Evolutionary conservation across 2,113 vertebrate species (phyloP).

Genomic region (Actenoides lindsayi): DNA sequence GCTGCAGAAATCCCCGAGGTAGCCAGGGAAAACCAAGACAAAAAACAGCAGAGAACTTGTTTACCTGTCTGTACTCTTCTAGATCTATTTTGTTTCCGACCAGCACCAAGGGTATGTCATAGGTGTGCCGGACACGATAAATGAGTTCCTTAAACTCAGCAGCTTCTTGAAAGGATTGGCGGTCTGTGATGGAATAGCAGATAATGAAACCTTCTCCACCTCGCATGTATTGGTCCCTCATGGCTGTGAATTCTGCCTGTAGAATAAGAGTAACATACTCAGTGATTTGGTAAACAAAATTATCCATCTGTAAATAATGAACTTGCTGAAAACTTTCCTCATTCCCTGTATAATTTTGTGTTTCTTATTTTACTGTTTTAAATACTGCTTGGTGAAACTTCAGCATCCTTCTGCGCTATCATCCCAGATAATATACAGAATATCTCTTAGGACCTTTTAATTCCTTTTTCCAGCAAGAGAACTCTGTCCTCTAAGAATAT

Average conservation of each 20-base stretch:
- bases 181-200: conserved; percentile 85
- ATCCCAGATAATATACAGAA: neutral
- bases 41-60: neutral
- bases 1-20: neutral
- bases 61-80: conserved; percentile 80
- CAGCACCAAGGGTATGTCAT: conserved; percentile 81
- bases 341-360: neutral
- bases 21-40: neutral
- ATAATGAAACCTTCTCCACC: conserved; percentile 85
- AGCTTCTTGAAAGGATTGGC: conserved; percentile 85
- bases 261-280: neutral
- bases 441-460: neutral
- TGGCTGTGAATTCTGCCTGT: conserved; percentile 87
- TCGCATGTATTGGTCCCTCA: conserved; percentile 87
- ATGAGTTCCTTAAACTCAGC: conserved; percentile 87
- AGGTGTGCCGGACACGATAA: conserved; percentile 82
- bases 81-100: conserved; percentile 88
- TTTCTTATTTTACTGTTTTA: neutral
- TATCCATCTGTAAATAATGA: neutral
- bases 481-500: neutral
- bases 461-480: neutral
- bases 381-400: neutral
- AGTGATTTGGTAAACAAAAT: conserved; percentile 1
- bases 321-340: neutral
- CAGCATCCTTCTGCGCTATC: neutral